These are phyloP conservation scores for Heliconius himera DNA, from an alignment of 1,140 invertebrate genomes.

Conservation along the genomic window DNA sequence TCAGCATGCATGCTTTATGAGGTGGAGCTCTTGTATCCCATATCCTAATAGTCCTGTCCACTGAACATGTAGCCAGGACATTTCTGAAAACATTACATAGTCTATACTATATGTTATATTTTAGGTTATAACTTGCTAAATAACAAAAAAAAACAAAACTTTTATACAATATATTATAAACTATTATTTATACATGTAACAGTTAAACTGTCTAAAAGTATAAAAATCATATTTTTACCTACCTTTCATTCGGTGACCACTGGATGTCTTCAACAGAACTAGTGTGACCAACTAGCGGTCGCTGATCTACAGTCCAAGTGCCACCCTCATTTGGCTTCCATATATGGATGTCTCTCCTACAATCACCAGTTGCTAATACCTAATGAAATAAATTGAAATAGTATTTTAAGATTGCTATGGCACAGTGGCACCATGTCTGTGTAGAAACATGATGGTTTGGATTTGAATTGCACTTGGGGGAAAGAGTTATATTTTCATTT, in stretches of 20 bases:
- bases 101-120: background rate
- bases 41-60: constrained; percentile 94
- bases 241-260: constrained; percentile 97
- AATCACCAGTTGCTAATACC: constrained; percentile 95
- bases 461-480: no score
- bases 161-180: no score
- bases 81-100: constrained; percentile 74
- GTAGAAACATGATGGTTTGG: no score
- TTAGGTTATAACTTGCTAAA: background rate
- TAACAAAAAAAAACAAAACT: no score
- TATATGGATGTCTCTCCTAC: constrained; percentile 94
- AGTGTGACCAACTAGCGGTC: constrained; percentile 92
- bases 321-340: constrained; percentile 91
- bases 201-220: no score
- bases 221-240: constrained; percentile 20
- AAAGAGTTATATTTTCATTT: no score
- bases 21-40: constrained; percentile 94
- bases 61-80: constrained; percentile 97
- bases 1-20: constrained; percentile 95
- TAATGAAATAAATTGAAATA: background rate
- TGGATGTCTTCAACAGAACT: constrained; percentile 98
- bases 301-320: constrained; percentile 94
- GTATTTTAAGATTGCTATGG: background rate
- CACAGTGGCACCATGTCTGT: background rate
- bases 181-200: no score